These are phyloP conservation scores for Drosophila subsilvestris DNA, from an alignment of 2,888 invertebrate genomes.

Conservation along the genomic window DNA sequence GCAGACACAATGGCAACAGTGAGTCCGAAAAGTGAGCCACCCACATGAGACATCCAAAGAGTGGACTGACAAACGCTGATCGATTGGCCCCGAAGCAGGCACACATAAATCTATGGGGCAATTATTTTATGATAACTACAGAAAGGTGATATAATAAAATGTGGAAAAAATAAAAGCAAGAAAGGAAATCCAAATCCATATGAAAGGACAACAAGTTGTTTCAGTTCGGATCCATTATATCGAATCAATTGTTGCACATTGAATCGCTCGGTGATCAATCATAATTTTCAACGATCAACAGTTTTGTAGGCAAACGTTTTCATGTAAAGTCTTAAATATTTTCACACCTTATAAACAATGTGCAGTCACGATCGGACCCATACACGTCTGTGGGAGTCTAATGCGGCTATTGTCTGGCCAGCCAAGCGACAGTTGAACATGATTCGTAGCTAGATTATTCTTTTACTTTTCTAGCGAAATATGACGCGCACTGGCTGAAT, in stretches of 20 bases:
- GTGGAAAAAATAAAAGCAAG: slow-evolving; percentile 16
- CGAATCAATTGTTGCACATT: slow-evolving; percentile 60
- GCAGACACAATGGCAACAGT: slow-evolving; percentile 73
- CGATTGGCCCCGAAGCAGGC: slow-evolving; percentile 57
- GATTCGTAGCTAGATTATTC: slow-evolving; percentile 28
- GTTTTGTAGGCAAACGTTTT: slow-evolving; percentile 80
- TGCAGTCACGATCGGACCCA: slow-evolving; percentile 75
- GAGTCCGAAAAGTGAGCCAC: slow-evolving; percentile 53
- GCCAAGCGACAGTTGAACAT: slow-evolving; percentile 67
- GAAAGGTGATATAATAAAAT: slow-evolving; percentile 40
- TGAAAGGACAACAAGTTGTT: slow-evolving; percentile 75
- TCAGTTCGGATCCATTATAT: slow-evolving; percentile 21
- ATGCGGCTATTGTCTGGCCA: slow-evolving; percentile 69
- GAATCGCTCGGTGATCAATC: slow-evolving; percentile 81
- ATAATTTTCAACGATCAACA: slow-evolving; percentile 82
- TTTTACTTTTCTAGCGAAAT: slow-evolving; percentile 79
- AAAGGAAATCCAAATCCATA: slow-evolving; percentile 25
- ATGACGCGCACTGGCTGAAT: slow-evolving; percentile 69
- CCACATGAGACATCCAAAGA: slow-evolving; percentile 64
- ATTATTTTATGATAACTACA: slow-evolving; percentile 66
- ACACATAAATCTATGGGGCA: slow-evolving; percentile 69
- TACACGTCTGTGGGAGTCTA: slow-evolving; percentile 51
- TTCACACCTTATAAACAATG: slow-evolving; percentile 81
- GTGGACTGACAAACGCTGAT: slow-evolving; percentile 71
- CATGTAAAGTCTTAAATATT: slow-evolving; percentile 81